These are phyloP conservation scores for Micropoecilia bifurca DNA, from an alignment of 2,797 vertebrate genomes.

Conservation along the genomic window DNA sequence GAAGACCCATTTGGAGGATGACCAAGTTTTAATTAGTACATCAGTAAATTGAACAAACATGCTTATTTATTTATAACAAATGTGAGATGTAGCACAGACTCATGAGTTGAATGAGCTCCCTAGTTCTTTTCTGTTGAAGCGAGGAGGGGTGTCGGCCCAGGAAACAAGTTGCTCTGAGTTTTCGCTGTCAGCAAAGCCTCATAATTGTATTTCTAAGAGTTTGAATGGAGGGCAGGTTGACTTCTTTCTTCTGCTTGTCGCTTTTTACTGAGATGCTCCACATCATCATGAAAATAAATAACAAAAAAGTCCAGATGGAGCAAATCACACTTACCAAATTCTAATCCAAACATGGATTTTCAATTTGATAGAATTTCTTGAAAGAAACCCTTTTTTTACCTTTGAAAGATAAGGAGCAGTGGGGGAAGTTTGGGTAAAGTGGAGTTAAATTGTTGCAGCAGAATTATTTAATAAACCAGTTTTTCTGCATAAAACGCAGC, in stretches of 20 bases:
- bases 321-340: not conserved
- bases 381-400: not conserved
- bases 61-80: constrained; percentile 10
- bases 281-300: not conserved
- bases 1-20: constrained; percentile 12
- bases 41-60: constrained; percentile 10
- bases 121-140: not conserved
- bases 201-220: not conserved
- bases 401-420: not conserved
- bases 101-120: not conserved
- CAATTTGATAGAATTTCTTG: not conserved
- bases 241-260: not conserved
- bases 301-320: not conserved
- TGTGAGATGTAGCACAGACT: constrained; percentile 3
- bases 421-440: not conserved
- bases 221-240: not conserved
- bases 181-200: not conserved
- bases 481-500: not conserved
- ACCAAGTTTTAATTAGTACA: constrained; percentile 14
- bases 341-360: not conserved
- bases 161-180: not conserved
- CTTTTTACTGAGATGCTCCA: not conserved
- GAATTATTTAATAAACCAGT: not conserved
- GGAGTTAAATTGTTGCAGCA: not conserved
- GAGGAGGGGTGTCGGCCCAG: too few relatives aligned